phyloP scores from a whole-genome alignment of 2,888 invertebrate species.

The Sympetrum striolatum region DNA sequence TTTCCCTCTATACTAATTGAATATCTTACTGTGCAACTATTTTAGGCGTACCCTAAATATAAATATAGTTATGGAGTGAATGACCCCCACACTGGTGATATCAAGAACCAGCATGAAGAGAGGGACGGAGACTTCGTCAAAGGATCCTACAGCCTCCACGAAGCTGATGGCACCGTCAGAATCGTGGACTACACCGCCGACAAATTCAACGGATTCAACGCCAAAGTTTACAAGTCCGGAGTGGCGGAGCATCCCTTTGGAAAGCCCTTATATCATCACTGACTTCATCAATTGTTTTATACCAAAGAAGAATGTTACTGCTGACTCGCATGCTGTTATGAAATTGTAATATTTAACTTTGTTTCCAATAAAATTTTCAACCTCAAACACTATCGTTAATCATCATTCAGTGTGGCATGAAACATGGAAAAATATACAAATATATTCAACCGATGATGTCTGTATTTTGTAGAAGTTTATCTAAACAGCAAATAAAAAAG shows the following conservation, averaged over 20 bases:
- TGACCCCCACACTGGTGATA: constrained; percentile 46
- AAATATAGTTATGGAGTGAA: constrained; percentile 47
- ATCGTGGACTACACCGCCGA: constrained; percentile 21
- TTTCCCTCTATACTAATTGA: no score
- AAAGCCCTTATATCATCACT: background rate
- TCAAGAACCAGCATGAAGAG: constrained; percentile 46
- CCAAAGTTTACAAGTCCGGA: background rate
- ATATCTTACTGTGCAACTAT: constrained; percentile 6
- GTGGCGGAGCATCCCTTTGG: background rate
- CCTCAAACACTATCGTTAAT: no score
- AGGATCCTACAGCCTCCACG: constrained; percentile 44
- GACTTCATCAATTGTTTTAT: background rate
- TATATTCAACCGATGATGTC: no score
- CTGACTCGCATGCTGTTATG: no score
- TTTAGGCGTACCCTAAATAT: constrained; percentile 45
- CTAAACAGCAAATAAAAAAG: no score
- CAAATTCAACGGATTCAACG: constrained; percentile 14
- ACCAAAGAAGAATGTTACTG: background rate
- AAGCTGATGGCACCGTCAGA: constrained; percentile 9
- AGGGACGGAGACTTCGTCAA: constrained; percentile 47
- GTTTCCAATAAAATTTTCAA: no score
- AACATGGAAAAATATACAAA: no score
- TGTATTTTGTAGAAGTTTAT: no score
- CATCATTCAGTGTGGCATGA: no score
- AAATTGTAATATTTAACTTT: no score